A percentile compares a stretch with the other conserved stretches of the same genome.
Conservation (phyloP, 2,113 vertebrate species). For the Orthonyx spaldingii region DNA sequence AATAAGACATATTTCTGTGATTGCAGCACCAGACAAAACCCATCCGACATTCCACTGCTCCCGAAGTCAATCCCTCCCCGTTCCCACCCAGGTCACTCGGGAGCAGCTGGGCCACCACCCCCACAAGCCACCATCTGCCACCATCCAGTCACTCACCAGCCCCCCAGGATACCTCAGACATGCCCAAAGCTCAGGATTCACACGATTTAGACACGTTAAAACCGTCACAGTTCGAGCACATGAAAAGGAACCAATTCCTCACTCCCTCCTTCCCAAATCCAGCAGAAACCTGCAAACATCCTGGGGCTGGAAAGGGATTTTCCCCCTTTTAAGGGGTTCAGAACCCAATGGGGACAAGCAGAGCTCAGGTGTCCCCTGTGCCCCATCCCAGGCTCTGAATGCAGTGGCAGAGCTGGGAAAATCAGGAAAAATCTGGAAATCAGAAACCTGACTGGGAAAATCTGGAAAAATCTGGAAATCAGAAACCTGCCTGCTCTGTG, state of each 20-base stretch:
- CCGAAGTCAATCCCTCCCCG: background rate
- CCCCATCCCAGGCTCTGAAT: background rate
- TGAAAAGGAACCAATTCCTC: background rate
- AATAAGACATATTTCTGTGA: background rate
- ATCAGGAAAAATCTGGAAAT: background rate
- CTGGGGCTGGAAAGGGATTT: background rate
- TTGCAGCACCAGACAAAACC: background rate
- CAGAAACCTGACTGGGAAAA: background rate
- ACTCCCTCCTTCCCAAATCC: background rate
- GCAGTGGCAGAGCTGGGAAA: accelerated
- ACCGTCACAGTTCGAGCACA: background rate
- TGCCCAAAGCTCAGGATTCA: background rate
- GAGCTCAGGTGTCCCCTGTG: background rate
- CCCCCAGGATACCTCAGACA: background rate
- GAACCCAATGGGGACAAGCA: accelerated
- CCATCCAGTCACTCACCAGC: background rate
- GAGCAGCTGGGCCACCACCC: background rate
- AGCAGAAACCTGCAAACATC: too few relatives aligned
- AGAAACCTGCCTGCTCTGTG: background rate
- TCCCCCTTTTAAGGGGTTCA: background rate
- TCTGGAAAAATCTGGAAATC: background rate
- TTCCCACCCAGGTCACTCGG: background rate
- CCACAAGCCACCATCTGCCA: background rate
- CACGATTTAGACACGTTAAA: accelerated
- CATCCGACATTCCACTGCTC: background rate